Conservation (phyloP, 2,797 vertebrate species). For the Vespertilio murinus region DNA sequence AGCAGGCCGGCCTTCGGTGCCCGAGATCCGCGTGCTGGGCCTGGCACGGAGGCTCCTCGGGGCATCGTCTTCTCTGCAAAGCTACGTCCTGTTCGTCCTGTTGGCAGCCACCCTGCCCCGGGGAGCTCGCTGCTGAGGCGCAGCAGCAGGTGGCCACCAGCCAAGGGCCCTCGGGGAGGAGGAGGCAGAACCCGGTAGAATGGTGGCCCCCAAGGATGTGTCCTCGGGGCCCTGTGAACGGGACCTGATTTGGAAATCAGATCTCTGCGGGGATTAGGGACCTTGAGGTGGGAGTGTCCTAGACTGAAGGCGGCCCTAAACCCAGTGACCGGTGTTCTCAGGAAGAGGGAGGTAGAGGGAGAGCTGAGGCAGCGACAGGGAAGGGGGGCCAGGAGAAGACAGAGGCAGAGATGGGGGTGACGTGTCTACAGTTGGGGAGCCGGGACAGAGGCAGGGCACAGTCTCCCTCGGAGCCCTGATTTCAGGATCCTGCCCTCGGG, state of each 20-base stretch:
- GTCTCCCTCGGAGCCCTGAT: too few relatives aligned
- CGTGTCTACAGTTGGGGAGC: background rate
- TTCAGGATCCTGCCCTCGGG: too few relatives aligned
- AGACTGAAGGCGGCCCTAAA: too few relatives aligned
- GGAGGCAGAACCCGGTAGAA: rapidly evolving
- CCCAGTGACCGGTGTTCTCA: background rate
- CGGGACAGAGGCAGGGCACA: too few relatives aligned
- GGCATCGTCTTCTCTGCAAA: rapidly evolving
- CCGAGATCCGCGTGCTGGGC: background rate
- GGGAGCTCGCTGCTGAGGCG: background rate
- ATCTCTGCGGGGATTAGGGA: background rate
- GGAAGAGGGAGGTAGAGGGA: background rate
- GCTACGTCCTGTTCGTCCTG: background rate
- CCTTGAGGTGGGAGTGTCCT: background rate
- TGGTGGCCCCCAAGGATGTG: background rate
- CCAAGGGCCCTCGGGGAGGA: rapidly evolving
- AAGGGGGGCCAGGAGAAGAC: rapidly evolving
- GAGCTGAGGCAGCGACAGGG: background rate
- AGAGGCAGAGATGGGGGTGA: background rate
- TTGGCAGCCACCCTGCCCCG: rapidly evolving
- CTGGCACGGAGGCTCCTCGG: background rate
- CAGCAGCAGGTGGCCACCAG: rapidly evolving
- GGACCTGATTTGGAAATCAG: background rate
- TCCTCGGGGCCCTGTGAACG: background rate
- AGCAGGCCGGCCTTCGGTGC: rapidly evolving